Percentiles rank a stretch among this genome's conserved stretches.
Conservation (phyloP, 2,113 vertebrate genomes). For the Numida meleagris region DNA sequence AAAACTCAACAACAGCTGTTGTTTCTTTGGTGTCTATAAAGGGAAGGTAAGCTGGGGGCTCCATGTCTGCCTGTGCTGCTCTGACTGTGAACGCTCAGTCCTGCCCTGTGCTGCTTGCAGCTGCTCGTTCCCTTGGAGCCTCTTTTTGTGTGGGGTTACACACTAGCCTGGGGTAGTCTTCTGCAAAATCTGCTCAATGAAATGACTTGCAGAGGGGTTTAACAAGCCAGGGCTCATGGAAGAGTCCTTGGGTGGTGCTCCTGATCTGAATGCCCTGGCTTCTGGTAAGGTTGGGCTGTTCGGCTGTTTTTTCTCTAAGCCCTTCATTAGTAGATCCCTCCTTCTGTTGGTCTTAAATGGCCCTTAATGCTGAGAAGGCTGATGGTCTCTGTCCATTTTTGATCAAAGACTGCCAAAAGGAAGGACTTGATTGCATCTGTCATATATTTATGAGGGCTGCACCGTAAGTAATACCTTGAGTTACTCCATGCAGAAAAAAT, state of each 20-base stretch:
- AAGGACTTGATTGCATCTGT: accelerated
- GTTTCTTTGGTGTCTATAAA: neutral
- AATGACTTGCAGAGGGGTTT: neutral
- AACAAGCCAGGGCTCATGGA: accelerated
- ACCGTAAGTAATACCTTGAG: no score
- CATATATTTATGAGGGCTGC: neutral
- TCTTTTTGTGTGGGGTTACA: neutral
- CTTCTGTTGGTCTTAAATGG: neutral
- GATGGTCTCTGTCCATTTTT: neutral
- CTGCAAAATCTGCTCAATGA: neutral
- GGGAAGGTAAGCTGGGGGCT: neutral
- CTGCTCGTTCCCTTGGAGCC: accelerated
- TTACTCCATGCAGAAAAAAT: no score
- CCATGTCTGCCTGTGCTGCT: neutral
- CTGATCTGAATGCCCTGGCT: neutral
- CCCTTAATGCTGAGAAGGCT: neutral
- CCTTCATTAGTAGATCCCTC: neutral
- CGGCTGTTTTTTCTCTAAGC: neutral
- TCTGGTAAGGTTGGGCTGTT: neutral
- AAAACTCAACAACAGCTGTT: accelerated
- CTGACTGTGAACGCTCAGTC: accelerated
- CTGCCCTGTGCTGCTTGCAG: neutral
- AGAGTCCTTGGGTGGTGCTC: neutral
- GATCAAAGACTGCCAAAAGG: neutral
- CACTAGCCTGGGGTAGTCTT: neutral